Evolutionary conservation across 2,888 invertebrate species (phyloP).

Genomic region (Heliconius ethilla): DNA sequence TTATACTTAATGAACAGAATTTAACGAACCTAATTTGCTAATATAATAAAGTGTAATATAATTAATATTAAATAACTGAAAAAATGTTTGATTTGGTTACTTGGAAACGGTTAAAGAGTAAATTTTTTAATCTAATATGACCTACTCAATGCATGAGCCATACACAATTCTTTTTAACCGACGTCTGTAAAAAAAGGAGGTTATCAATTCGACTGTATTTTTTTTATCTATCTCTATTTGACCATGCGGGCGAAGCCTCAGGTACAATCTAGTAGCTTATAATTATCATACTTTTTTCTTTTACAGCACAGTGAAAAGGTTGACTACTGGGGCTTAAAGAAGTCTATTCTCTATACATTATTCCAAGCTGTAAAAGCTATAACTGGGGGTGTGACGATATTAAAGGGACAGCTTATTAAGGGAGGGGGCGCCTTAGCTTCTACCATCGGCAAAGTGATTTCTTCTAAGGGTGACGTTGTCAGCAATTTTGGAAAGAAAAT

Average conservation of each 20-base stretch:
- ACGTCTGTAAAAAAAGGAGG: no score
- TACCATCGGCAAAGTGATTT: conserved; percentile 82
- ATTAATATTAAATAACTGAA: no score
- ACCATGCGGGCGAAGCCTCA: neutral
- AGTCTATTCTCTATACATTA: conserved; percentile 90
- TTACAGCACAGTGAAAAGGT: conserved; percentile 71
- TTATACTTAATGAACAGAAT: no score
- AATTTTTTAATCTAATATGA: no score
- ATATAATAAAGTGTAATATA: no score
- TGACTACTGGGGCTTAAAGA: conserved; percentile 89
- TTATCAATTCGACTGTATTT: no score
- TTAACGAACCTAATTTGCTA: no score
- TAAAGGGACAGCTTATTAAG: conserved; percentile 93
- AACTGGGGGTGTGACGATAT: conserved; percentile 91
- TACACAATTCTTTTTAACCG: no score
- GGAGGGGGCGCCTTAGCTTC: conserved; percentile 86
- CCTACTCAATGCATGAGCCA: no score
- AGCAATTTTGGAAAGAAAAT: conserved; percentile 90
- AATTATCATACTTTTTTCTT: conserved; percentile 12
- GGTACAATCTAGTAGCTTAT: neutral
- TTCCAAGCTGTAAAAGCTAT: conserved; percentile 94
- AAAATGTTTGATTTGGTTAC: no score
- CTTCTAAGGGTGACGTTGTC: conserved; percentile 89
- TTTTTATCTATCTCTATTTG: neutral
- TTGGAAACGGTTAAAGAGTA: no score